Conservation (phyloP, 2,113 vertebrate genomes). For the Pterocles gutturalis region DNA sequence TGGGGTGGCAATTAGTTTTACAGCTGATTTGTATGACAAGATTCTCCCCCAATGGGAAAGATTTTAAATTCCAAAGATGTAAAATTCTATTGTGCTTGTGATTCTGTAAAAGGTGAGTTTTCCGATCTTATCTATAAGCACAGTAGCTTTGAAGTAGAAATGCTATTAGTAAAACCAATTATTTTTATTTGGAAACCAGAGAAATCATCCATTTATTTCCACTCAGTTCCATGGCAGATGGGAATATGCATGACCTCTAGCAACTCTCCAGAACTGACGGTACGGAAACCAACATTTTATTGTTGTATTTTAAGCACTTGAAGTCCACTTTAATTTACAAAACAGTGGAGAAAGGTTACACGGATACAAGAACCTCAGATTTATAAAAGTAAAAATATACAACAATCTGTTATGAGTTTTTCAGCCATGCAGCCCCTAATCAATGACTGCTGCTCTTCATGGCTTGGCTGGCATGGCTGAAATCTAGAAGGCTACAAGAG, state of each 20-base stretch:
- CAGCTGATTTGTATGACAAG: neutral
- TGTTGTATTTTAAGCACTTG: neutral
- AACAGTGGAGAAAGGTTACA: neutral
- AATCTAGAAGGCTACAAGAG: neutral
- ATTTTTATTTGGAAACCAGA: neutral
- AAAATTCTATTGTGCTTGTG: neutral
- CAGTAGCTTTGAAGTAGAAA: neutral
- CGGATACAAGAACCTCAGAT: neutral
- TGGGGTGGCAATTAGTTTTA: neutral
- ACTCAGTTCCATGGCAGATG: neutral
- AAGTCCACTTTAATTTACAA: neutral
- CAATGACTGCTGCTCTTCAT: neutral
- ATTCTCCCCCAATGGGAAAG: neutral
- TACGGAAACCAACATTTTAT: neutral
- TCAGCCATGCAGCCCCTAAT: neutral
- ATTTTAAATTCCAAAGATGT: neutral
- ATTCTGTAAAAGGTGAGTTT: neutral
- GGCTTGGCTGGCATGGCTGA: neutral
- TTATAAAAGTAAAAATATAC: neutral
- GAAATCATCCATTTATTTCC: neutral
- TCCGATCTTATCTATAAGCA: neutral
- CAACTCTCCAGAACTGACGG: neutral
- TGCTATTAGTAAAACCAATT: neutral
- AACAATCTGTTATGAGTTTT: neutral
- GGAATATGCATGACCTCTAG: neutral